Evolutionary conservation across 2,888 invertebrate genomes (phyloP).

Genomic region (Philereme vetulata): DNA sequence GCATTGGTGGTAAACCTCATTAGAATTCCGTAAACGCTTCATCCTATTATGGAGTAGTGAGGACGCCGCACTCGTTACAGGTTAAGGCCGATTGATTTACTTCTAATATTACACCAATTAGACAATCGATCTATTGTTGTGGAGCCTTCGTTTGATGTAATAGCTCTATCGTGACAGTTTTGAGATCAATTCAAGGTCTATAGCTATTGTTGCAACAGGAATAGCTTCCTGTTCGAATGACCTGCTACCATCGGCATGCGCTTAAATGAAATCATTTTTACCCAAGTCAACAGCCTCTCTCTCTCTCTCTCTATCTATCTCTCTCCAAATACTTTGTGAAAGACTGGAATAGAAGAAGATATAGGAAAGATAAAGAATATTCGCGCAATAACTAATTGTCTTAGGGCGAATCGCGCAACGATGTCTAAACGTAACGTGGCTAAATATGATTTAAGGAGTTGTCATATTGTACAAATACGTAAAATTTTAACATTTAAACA

Average conservation of each 20-base stretch:
- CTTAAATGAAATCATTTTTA: no score
- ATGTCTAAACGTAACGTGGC: no score
- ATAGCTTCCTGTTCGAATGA: constrained; percentile 10
- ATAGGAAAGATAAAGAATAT: no score
- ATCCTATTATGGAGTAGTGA: constrained; percentile 54
- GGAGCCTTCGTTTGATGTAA: constrained; percentile 18
- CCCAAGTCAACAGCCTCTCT: no score
- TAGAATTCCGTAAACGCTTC: constrained; percentile 48
- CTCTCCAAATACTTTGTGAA: no score
- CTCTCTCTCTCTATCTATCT: no score
- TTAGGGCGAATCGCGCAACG: no score
- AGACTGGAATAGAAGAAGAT: no score
- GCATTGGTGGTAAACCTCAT: constrained; percentile 53
- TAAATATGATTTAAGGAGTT: no score
- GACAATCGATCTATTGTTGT: constrained; percentile 32
- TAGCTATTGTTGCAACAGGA: constrained; percentile 9
- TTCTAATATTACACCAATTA: constrained; percentile 34
- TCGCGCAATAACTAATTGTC: no score
- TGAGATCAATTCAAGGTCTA: constrained; percentile 8
- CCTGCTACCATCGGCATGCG: background rate
- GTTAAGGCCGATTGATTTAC: constrained; percentile 56
- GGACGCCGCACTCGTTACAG: constrained; percentile 50
- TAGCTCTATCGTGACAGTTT: constrained; percentile 17
- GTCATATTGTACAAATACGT: no score
- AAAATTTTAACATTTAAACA: no score